Base-by-base conservation (phyloP, 2,113 vertebrate species). In the Tenrec ecaudatus region DNA sequence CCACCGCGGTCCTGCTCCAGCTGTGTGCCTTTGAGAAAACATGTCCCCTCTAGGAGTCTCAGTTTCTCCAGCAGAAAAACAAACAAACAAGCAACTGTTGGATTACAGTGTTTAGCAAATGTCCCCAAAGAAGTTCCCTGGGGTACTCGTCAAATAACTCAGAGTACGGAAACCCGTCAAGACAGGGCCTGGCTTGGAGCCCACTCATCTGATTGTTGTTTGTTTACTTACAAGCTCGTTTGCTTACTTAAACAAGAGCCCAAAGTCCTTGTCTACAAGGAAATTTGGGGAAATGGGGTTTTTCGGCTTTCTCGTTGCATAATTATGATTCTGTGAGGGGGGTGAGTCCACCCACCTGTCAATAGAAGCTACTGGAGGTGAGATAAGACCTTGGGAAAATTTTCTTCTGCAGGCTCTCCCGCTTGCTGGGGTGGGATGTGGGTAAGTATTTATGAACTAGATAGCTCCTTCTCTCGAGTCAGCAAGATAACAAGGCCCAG, bases 151-250 rank as follows among this genome's bases (percentile, higher is more conserved):
- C 47, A 53, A 53, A 53, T 53, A 53, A 53, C 47, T 53, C 47
- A 53, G 47, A 53, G 12, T 53, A 10, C 47, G 2, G 2, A 53
- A 53, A 53, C 47, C 47, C 11, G 9, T 10, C 86, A 79, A 40
- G 86, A 75, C 77, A 36, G 71, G 57, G 82, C 29, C 40, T 86
- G 43, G 40, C 53, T 29, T 36, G 25, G 58, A 20, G 31, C 27
- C 71, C 31, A 71, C 38, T 7, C 47, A 53, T 31, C 47, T 29
- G 71, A 53, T 77, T 84, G 20, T 68, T 71, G 0, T 57, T 86
- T 79, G 14, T 69, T 80, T 33, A 53, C 94, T 86, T 58, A 88
- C n/a, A n/a, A n/a, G n/a, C n/a, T n/a, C n/a, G 0, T 57, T 86
- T 79, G 14, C 62, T 80, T 33, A 53, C 94, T 86, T 58, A 88